Base-by-base conservation (phyloP, 2,113 vertebrate species). In the Pseudorectes ferrugineus region DNA sequence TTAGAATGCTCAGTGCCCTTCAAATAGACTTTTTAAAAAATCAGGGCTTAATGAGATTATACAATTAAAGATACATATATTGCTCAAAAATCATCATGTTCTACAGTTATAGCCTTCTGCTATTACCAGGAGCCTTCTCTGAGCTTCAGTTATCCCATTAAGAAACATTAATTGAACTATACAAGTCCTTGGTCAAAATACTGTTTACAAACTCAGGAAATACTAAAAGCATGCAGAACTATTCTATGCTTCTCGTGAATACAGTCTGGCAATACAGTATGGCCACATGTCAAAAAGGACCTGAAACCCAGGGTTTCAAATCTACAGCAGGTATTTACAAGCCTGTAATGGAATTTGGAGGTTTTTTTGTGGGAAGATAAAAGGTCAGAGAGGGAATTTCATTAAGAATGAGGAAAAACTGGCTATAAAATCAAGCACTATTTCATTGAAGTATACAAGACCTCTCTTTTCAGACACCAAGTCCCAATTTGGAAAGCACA, bases 401-500 rank as follows among this genome's bases (percentile, higher is more conserved):
- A 0, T 72, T 66, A 85, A 59, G 73, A 89, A 58, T 62, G 42
- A 88, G 25, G 8, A 8, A 36, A 57, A 68, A 35, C 40, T 15
- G 25, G 14, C 61, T 87, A 61, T 72, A 66, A 45, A 90, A 92
- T 74, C 81, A 51, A 93, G 83, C 72, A 54, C 68, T 89, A 22
- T 88, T 96, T 95, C 97, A 86, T 9, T 85, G 88, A 96, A 97
- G 77, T 61, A 79, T 14, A 33, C 43, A 43, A 83, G 21, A 33
- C 21, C 13, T 18, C 38, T 92, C 79, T 94, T 96, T 90, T 92
- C 95, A 96, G 76, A 92, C 89, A 84, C 62, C 26, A 40, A 94
- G 89, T 94, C 88, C 94, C 89, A 93, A 59, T 92, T 95, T 95
- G 88, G 76, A 93, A 96, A 96, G 91, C 42, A 88, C 77, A 45